phyloP scores from a whole-genome alignment of 2,113 vertebrate genomes.

The Phoenicopterus ruber region DNA sequence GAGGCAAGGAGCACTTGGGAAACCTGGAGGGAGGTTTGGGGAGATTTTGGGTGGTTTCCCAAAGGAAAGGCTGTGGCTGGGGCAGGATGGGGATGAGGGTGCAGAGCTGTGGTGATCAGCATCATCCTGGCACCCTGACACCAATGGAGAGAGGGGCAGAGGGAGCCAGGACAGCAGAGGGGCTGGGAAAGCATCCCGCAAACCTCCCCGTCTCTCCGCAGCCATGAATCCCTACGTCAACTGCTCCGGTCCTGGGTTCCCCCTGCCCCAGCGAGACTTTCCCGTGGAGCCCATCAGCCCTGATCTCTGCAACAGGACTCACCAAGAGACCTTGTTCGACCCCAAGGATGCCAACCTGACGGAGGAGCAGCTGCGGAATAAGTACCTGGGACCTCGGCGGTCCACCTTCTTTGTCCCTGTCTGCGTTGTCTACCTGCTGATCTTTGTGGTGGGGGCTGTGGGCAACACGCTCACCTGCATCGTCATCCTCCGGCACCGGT shows the following conservation, averaged over 20 bases:
- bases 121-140: background rate
- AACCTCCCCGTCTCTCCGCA: background rate
- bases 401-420: constrained; percentile 82
- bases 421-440: constrained; percentile 85
- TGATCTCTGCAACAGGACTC: constrained; percentile 70
- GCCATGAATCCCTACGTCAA: constrained; percentile 58
- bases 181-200: fast-evolving
- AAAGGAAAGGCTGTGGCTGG: background rate
- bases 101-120: background rate
- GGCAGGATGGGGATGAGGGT: background rate
- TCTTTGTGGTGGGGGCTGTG: constrained; percentile 84
- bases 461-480: constrained; percentile 89
- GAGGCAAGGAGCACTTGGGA: background rate
- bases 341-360: constrained; percentile 79
- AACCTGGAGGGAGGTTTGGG: background rate
- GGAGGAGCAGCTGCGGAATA: constrained; percentile 76
- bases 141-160: background rate
- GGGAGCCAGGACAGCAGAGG: background rate
- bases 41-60: background rate
- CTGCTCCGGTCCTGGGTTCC: constrained; percentile 58
- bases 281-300: background rate
- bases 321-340: background rate
- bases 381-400: constrained; percentile 81
- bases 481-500: constrained; percentile 84
- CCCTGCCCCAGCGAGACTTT: background rate